Conservation (phyloP, 1,140 invertebrate genomes). For the Drosophila tsacasi region DNA sequence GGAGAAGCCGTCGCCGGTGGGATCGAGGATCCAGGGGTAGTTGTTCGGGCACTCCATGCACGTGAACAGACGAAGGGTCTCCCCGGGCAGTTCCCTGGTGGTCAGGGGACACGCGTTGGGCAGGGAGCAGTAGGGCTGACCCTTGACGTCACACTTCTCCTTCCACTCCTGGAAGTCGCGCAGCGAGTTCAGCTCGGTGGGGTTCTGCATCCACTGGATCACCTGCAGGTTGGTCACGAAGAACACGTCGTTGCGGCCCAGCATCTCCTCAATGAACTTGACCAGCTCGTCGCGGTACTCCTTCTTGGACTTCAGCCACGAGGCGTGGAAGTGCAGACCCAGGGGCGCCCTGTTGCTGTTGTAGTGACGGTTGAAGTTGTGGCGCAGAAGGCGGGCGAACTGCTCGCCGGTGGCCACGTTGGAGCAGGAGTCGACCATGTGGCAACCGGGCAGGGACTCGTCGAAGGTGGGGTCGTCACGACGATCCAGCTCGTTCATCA, state of each 20-base stretch:
- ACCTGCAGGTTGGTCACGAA: constrained; percentile 97
- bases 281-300: constrained; percentile 96
- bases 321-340: constrained; percentile 97
- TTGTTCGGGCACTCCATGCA: constrained; percentile 98
- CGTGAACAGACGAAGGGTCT: constrained; percentile 96
- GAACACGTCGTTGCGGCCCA: constrained; percentile 95
- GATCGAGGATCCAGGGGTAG: constrained; percentile 97
- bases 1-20: constrained; percentile 96
- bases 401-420: constrained; percentile 96
- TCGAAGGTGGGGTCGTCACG: constrained; percentile 96
- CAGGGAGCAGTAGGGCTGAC: constrained; percentile 95
- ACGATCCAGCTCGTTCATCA: constrained; percentile 97
- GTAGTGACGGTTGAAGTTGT: constrained; percentile 98
- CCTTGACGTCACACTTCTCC: constrained; percentile 97
- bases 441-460: constrained; percentile 95
- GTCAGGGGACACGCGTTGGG: constrained; percentile 96
- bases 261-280: constrained; percentile 97
- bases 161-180: constrained; percentile 98
- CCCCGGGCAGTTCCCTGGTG: constrained; percentile 95
- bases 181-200: constrained; percentile 93
- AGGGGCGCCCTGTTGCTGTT: constrained; percentile 96
- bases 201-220: constrained; percentile 99
- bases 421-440: constrained; percentile 97
- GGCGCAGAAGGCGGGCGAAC: constrained; percentile 93
- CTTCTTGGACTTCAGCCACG: constrained; percentile 97